These are phyloP conservation scores for Amazona ochrocephala DNA, from an alignment of 2,797 vertebrate species.

Conservation along the genomic window DNA sequence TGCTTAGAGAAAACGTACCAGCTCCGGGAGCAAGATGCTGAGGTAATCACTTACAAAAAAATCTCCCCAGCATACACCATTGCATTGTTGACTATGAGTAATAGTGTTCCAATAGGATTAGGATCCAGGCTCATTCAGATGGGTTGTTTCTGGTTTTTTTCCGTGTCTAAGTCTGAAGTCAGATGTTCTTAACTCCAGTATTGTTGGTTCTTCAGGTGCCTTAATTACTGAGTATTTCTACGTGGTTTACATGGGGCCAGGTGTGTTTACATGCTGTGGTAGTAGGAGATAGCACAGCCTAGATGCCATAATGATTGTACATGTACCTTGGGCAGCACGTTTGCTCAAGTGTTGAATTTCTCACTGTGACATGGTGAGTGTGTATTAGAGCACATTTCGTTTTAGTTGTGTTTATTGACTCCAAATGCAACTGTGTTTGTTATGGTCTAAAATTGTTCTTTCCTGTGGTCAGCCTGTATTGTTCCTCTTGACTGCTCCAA, in stretches of 20 bases:
- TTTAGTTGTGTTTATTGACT: neutral
- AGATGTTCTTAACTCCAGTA: neutral
- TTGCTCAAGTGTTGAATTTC: neutral
- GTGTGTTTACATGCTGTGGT: neutral
- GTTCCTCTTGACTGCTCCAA: neutral
- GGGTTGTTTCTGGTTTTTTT: neutral
- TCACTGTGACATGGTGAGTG: neutral
- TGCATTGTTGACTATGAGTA: neutral
- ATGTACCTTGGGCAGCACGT: neutral
- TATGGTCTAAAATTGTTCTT: neutral
- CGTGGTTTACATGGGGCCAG: neutral
- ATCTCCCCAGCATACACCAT: neutral
- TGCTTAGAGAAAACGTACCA: slow-evolving; percentile 82
- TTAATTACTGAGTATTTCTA: neutral
- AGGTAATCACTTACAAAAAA: slow-evolving; percentile 78
- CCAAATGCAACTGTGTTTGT: neutral
- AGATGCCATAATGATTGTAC: neutral
- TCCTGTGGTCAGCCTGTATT: neutral
- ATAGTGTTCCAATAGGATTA: neutral
- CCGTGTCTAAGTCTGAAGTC: neutral
- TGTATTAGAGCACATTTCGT: neutral
- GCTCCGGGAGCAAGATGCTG: slow-evolving; percentile 87
- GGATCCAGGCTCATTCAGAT: neutral
- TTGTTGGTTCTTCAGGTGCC: neutral
- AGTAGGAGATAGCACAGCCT: neutral